Evolutionary conservation across 1,140 invertebrate genomes (phyloP), one percentile per base, ranked within the genome.

Genomic region (Hormaphis cornu): DNA sequence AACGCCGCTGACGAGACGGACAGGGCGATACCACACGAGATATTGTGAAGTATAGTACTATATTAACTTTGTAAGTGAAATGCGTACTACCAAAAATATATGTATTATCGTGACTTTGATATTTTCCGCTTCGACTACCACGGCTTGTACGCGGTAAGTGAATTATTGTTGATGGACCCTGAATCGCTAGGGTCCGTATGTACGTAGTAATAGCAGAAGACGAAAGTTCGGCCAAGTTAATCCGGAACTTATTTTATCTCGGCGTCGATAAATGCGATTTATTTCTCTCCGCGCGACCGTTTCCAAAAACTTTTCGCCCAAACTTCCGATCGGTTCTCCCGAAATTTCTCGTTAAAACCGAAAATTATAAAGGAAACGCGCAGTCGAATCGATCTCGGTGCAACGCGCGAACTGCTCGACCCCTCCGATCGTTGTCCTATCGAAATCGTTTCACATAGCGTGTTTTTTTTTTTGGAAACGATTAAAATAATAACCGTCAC

Each of bases 181-280:
- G 54, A 40, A 58, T 37, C 33, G 14, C 54, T 40, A 26, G 54
- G 35, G 54, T 58, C 22, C 35, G 14, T 46, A 63, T 46, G 18
- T 35, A 63, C 46, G 37, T 8, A 14, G 14, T 40, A 14, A 40
- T 8, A 40, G 37, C 28, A 42, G 18, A 42, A 63, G 40, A 20
- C 24, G 8, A 46, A 63, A 63, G 58, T 63, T 63, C 7, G 26
- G 9, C 18, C 40, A 63, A 63, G 58, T 63, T 46, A 63, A 63
- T 63, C 40, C n/a, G 6, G 10, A 46, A 63, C 58, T 63, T n/a
- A n/a, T n/a, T 63, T 46, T 63, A 44, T 42, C 58, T 30, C 24
- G 5, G n/a, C 30, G 58, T 46, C 58, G 26, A 63, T 63, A 63
- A 63, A 44, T 30, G 26, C 10, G 46, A 63, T 63, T 63, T 20